Base-by-base conservation (phyloP, 92 coral and sea anemone genomes). In the Montipora capitata region DNA sequence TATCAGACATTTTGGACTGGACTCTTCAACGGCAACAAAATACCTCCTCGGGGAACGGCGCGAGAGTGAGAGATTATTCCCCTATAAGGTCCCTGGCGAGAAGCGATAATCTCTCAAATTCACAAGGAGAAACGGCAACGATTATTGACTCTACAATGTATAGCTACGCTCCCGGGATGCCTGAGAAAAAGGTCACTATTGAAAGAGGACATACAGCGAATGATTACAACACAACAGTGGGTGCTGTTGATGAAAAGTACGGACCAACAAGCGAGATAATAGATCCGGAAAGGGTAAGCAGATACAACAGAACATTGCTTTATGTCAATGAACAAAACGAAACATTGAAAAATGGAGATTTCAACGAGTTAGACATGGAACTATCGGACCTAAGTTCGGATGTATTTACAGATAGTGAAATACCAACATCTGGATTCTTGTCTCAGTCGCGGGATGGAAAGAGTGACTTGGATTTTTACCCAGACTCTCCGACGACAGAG, bases 401-500 rank as follows among this genome's bases (percentile, higher is more conserved):
- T 72, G 98, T 95, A 5, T 95, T 95, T 43, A 95, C 98, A 7
- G 98, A 95, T 72, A 93, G 96, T 18, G 98, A 95, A 67, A 68
- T 90, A n/a, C 94, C 94, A 44, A 76, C 89, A 76, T 58, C 94
- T 15, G 71, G 83, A 38, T 91, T 95, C 62, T 74, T 87, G 38
- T 73, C 93, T 1, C 94, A 90, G 39, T 92, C 89, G 77, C 90
- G 93, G 15, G 82, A 86, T 13, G 91, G 87, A 62, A 74, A 89
- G 61, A 64, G 78, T n/a, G 87, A 93, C 69, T 91, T 81, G 63
- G 94, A 92, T 59, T 97, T 97, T 68, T 97, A 97, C 82, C 99
- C 99, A 1, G 98, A 97, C 78, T 97, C 98, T 42, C 98, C 98
- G 14, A 94, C 93, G 10, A 91, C 99, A 8, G 99, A 97, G 83